Evolutionary conservation across 2,797 vertebrate species (phyloP).

Genomic region (Enteromius treurensis): DNA sequence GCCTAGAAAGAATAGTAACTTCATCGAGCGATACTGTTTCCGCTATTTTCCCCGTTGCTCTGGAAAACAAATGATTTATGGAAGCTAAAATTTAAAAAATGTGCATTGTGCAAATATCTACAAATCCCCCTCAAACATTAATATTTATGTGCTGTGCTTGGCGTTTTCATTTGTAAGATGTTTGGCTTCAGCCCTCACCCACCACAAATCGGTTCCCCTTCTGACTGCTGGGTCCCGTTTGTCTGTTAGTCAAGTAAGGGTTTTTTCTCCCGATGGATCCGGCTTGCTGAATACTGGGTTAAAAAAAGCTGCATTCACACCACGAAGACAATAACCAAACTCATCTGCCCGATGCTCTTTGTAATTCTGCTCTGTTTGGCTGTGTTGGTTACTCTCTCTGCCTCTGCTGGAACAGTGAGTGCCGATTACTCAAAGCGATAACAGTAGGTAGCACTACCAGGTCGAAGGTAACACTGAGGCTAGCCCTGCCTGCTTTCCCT

Average conservation of each 20-base stretch:
- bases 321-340: constrained; percentile 38
- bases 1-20: constrained; percentile 11
- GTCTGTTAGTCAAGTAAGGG: constrained; percentile 85
- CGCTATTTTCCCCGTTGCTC: background rate
- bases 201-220: constrained; percentile 46
- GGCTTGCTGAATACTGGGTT: constrained; percentile 66
- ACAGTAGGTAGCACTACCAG: constrained; percentile 91
- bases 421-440: constrained; percentile 99
- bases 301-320: constrained; percentile 68
- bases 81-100: background rate
- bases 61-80: background rate
- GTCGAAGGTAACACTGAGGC: constrained; percentile 85
- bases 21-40: background rate
- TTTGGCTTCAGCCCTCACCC: constrained; percentile 45
- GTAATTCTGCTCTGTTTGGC: constrained; percentile 62
- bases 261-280: constrained; percentile 82
- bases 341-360: constrained; percentile 68
- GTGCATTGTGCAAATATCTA: background rate
- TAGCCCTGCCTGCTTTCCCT: constrained; percentile 90
- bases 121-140: background rate
- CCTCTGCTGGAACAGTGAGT: constrained; percentile 92
- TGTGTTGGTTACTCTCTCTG: constrained; percentile 62
- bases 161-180: constrained; percentile 37
- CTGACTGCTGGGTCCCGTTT: constrained; percentile 70
- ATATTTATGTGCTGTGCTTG: background rate